Base-by-base conservation (phyloP, 2,113 vertebrate genomes). In the Nothobranchius kuhntae region DNA sequence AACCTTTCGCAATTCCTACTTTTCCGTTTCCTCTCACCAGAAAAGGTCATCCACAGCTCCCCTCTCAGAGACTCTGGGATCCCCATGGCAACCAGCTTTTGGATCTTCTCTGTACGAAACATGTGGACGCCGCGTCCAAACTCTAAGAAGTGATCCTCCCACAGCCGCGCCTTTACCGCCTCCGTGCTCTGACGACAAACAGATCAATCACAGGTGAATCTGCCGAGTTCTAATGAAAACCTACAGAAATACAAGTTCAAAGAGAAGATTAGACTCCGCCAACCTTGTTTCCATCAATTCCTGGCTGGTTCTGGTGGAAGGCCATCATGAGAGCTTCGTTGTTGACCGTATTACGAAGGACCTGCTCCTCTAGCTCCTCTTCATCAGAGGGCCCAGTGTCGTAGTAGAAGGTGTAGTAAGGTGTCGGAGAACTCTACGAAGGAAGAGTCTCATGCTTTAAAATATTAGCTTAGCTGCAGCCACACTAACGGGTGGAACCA, bases 101-200 rank as follows among this genome's bases (percentile, higher is more conserved):
- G 94, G 80, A 95, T 95, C 81, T 96, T 96, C 71, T 97, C 95
- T 0, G 96, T 98, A 81, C 95, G 95, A 66, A 99, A 99, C 96
- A 99, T 98, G 84, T 97, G 96, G 47, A 98, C 94, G 0, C 95
- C 96, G 2, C 95, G 94, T 35, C 97, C 98, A 0, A 95, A 98
- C 65, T 99, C 96, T 0, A 68, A 60, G 68, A 99, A 96, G 74
- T 97, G 96, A 64, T 96, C 94, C 2, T 94, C 92, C 98, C 98
- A 99, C 63, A 98, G 90, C 2, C 81, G 92, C 77, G 94, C 92
- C 78, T 96, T 96, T 78, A 91, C 86, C 77, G 92, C 91, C 63
- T 98, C 94, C 71, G 78, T 81, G 67, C 91, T 91, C 96, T 98
- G 78, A 65, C 0, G 60, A 51, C 50, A 38, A 14, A 46, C 17